These are phyloP conservation scores for Lasioglossum calceatum DNA, from an alignment of 2,888 invertebrate genomes.

Conservation along the genomic window DNA sequence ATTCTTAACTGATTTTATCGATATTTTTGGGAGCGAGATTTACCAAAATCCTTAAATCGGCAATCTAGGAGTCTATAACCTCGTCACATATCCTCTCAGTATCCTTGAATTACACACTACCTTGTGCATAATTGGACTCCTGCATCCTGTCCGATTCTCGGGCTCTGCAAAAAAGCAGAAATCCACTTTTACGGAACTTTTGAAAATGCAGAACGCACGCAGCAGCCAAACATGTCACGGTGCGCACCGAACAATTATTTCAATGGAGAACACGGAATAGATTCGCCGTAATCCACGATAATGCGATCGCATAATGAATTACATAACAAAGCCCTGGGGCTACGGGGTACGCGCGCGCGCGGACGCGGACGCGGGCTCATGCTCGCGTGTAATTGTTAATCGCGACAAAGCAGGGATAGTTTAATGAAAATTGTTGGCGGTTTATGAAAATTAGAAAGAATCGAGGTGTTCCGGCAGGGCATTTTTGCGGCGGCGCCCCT, in stretches of 20 bases:
- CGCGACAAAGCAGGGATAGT: background rate
- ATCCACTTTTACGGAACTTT: background rate
- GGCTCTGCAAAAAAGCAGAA: background rate
- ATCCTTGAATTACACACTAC: too few species aligned
- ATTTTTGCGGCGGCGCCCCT: slow-evolving; percentile 5
- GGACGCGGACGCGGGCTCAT: background rate
- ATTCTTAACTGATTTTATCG: too few species aligned
- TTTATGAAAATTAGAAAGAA: slow-evolving; percentile 41
- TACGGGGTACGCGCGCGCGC: background rate
- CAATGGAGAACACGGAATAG: background rate
- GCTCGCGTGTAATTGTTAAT: slow-evolving; percentile 14
- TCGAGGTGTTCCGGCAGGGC: slow-evolving; percentile 9
- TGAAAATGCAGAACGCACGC: background rate
- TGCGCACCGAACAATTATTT: background rate
- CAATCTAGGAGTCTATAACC: too few species aligned
- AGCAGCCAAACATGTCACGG: background rate
- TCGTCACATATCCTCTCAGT: too few species aligned
- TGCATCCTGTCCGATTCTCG: too few species aligned
- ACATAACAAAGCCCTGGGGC: background rate
- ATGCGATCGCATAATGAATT: slow-evolving; percentile 17
- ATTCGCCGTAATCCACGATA: slow-evolving; percentile 9
- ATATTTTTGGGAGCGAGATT: too few species aligned
- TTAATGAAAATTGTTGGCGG: slow-evolving; percentile 34
- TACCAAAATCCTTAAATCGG: too few species aligned
- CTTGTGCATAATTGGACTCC: too few species aligned